Conservation (phyloP, 2,113 vertebrate genomes). For the Bubalus kerabau region DNA sequence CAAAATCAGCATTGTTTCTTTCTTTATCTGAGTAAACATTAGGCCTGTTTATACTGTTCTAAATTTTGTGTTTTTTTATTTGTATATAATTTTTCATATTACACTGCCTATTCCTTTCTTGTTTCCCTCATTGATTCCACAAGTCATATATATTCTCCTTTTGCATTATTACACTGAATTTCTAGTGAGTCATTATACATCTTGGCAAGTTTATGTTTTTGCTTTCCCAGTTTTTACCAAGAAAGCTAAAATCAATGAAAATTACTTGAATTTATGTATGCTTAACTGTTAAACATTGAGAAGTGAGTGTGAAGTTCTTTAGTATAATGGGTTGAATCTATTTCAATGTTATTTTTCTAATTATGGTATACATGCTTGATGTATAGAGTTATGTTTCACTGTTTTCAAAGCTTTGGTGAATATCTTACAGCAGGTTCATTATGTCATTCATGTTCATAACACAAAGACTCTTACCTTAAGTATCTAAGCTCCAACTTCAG, state of each 20-base stretch:
- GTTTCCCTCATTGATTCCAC: background rate
- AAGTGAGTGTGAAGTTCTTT: background rate
- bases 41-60: background rate
- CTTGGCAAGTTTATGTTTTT: background rate
- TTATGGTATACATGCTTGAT: background rate
- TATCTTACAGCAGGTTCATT: background rate
- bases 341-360: background rate
- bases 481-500: background rate
- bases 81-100: background rate
- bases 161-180: background rate
- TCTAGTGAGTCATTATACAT: background rate
- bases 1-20: background rate
- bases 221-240: background rate
- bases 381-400: background rate
- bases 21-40: background rate
- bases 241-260: background rate
- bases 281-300: background rate
- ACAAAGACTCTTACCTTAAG: accelerated
- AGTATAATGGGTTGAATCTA: background rate
- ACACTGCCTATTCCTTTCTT: background rate
- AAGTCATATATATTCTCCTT: background rate
- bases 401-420: background rate
- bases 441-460: background rate
- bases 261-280: background rate
- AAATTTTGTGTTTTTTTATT: background rate